phyloP scores from a whole-genome alignment of 2,888 invertebrate species.

The Clanis bilineata region DNA sequence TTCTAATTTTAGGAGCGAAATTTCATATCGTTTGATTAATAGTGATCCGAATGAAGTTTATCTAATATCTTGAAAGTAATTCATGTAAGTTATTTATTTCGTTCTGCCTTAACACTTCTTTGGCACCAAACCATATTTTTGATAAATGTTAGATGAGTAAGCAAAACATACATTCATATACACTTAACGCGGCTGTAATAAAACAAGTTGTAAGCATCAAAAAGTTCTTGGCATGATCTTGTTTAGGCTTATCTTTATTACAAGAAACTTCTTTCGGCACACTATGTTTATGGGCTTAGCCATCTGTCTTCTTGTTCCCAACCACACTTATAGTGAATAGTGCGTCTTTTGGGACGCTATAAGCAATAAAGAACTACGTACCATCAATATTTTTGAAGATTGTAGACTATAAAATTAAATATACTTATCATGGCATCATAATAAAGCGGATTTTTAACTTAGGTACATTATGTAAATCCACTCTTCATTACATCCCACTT shows the following conservation, averaged over 20 bases:
- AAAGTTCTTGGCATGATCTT: conserved; percentile 12
- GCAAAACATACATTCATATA: conserved; percentile 8
- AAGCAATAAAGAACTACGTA: background rate
- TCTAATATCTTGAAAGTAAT: background rate
- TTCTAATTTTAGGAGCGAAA: too few species aligned
- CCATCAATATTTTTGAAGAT: too few species aligned
- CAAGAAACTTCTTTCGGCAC: conserved; percentile 9
- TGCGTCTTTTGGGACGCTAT: background rate
- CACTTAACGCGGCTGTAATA: conserved; percentile 4
- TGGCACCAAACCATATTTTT: background rate
- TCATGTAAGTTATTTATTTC: background rate
- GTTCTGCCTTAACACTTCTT: background rate
- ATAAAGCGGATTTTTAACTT: too few species aligned
- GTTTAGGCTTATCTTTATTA: conserved; percentile 14
- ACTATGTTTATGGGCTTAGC: background rate
- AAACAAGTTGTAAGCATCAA: conserved; percentile 13
- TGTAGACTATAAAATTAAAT: too few species aligned
- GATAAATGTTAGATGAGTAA: background rate
- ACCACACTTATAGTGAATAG: background rate
- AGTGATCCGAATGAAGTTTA: background rate
- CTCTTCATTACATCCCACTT: too few species aligned
- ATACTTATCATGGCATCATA: too few species aligned
- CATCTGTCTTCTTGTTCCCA: conserved; percentile 9
- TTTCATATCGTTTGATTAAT: background rate
- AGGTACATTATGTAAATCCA: too few species aligned